Evolutionary conservation across 1,140 invertebrate species (phyloP).

Genomic region (Formica selysi): DNA sequence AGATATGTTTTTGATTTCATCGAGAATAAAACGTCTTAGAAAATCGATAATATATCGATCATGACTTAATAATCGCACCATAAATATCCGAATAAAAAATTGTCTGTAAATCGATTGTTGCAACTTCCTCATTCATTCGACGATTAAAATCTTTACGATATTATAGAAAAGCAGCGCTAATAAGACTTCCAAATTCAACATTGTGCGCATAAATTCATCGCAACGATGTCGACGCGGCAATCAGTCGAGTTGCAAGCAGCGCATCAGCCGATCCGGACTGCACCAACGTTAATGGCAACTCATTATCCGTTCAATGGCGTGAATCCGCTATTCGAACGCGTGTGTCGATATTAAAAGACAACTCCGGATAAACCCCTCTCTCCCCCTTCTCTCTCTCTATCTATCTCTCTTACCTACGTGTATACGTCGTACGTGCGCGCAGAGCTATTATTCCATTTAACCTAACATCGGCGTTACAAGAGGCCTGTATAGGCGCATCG

Average conservation of each 20-base stretch:
- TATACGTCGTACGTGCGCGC: conserved; percentile 15
- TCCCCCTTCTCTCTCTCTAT: background rate
- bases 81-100: conserved; percentile 35
- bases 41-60: background rate
- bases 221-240: conserved; percentile 8
- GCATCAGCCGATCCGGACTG: conserved; percentile 7
- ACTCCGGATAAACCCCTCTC: conserved; percentile 25
- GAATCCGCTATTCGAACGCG: conserved; percentile 27
- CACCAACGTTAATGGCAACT: conserved; percentile 42
- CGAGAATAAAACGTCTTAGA: background rate
- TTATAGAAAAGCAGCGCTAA: conserved; percentile 24
- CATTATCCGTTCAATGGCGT: conserved; percentile 47
- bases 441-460: conserved; percentile 47
- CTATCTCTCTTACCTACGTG: too few relatives aligned
- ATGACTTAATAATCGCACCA: background rate
- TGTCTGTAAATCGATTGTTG: background rate
- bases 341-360: conserved; percentile 58
- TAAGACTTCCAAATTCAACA: background rate
- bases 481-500: conserved; percentile 46
- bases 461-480: conserved; percentile 52
- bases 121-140: background rate
- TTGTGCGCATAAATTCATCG: conserved; percentile 7
- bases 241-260: conserved; percentile 28
- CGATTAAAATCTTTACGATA: conserved; percentile 11
- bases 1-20: background rate